phyloP scores from a whole-genome alignment of 2,113 vertebrate genomes.

The Xyrauchen texanus region DNA sequence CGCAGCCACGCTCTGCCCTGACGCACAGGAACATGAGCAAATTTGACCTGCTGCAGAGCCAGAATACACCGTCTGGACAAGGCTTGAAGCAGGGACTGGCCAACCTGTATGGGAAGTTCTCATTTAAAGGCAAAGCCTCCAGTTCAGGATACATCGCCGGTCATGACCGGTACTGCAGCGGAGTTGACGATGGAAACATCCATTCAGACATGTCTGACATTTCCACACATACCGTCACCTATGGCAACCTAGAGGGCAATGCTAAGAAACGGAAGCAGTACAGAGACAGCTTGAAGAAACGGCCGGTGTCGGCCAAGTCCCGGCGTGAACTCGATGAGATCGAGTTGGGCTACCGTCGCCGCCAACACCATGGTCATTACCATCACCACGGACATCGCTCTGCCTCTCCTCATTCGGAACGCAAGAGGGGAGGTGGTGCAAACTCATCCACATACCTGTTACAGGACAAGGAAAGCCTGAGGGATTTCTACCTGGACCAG shows the following conservation, averaged over 20 bases:
- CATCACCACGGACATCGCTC: slow-evolving; percentile 80
- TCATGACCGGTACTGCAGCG: slow-evolving; percentile 73
- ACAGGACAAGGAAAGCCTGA: slow-evolving; percentile 93
- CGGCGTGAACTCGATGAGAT: slow-evolving; percentile 94
- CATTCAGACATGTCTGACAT: slow-evolving; percentile 94
- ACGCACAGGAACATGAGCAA: slow-evolving; percentile 83
- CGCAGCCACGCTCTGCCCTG: slow-evolving; percentile 83
- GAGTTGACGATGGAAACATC: slow-evolving; percentile 85
- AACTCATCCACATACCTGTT: slow-evolving; percentile 75
- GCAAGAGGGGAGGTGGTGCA: slow-evolving; percentile 67
- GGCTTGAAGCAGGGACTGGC: slow-evolving; percentile 83
- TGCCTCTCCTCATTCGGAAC: slow-evolving; percentile 69
- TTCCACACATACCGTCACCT: slow-evolving; percentile 97
- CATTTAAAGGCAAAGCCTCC: slow-evolving; percentile 84
- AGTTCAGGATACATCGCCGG: slow-evolving; percentile 76
- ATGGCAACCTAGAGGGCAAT: slow-evolving; percentile 94
- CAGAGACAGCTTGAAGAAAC: slow-evolving; percentile 96
- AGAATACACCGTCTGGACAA: slow-evolving; percentile 79
- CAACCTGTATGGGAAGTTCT: slow-evolving; percentile 93
- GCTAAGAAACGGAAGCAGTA: slow-evolving; percentile 94
- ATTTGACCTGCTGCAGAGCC: slow-evolving; percentile 87
- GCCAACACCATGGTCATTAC: slow-evolving; percentile 72
- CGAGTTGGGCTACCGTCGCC: slow-evolving; percentile 88
- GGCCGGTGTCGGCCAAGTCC: slow-evolving; percentile 95
- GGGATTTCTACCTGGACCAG: slow-evolving; percentile 98